Conservation (phyloP, 1,140 invertebrate species). For the Panagrolaimus sp. region DNA sequence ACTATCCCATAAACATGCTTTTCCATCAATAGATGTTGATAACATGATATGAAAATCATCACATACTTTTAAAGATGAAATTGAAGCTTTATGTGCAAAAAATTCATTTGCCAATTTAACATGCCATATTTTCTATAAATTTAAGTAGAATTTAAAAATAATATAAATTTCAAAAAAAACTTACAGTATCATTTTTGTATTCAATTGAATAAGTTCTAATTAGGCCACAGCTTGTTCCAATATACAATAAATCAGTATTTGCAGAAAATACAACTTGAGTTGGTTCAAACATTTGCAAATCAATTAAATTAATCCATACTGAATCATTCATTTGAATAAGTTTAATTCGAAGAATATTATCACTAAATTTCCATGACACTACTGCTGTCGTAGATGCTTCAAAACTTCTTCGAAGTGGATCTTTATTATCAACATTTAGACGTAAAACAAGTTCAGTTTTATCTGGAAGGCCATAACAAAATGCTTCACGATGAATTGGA, state of each 20-base stretch:
- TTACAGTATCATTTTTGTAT: constrained; percentile 21
- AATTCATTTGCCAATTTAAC: constrained; percentile 27
- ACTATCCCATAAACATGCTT: constrained; percentile 39
- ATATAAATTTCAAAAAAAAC: constrained; percentile 7
- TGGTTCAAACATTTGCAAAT: constrained; percentile 33
- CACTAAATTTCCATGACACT: constrained; percentile 35
- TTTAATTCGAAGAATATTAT: constrained; percentile 38
- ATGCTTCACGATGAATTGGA: constrained; percentile 31
- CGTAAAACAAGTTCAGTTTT: constrained; percentile 5
- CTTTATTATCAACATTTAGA: constrained; percentile 8
- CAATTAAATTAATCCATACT: constrained; percentile 35
- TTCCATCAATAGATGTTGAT: constrained; percentile 37
- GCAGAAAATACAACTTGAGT: constrained; percentile 33
- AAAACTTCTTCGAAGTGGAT: constrained; percentile 31
- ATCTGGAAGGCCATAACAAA: background rate
- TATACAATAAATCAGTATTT: constrained; percentile 28
- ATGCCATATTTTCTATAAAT: constrained; percentile 37
- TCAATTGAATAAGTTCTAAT: constrained; percentile 36
- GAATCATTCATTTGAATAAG: constrained; percentile 23
- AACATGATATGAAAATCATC: constrained; percentile 43
- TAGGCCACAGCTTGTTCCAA: constrained; percentile 41
- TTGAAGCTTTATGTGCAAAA: constrained; percentile 32
- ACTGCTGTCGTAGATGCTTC: constrained; percentile 34
- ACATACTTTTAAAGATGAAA: constrained; percentile 32
- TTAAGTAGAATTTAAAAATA: background rate